Percentiles rank a stretch among this genome's conserved stretches.
Conservation (phyloP, 2,113 vertebrate genomes). For the Mustela nigripes region DNA sequence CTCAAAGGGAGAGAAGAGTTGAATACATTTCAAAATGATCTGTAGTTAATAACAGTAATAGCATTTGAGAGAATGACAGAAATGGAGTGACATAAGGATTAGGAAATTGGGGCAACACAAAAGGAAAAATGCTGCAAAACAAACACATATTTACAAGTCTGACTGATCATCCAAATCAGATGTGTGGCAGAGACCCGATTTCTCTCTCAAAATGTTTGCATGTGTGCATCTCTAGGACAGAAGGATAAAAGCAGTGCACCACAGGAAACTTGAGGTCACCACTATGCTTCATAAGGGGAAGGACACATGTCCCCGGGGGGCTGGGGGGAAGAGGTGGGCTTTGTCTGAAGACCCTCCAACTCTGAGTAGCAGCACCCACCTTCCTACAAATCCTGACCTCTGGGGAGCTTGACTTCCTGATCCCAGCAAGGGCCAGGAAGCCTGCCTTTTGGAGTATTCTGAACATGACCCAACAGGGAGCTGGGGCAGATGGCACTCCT, state of each 20-base stretch:
- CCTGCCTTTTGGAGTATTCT: too few relatives aligned
- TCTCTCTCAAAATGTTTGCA: neutral
- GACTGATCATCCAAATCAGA: neutral
- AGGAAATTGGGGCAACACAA: neutral
- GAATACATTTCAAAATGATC: neutral
- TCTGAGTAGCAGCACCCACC: neutral
- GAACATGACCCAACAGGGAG: neutral
- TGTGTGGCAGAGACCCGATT: neutral
- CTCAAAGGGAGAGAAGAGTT: neutral
- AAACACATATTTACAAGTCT: neutral
- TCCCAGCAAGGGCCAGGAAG: neutral
- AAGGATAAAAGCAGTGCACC: neutral
- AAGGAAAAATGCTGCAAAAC: neutral
- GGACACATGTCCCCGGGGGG: rapidly evolving
- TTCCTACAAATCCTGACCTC: neutral
- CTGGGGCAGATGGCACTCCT: rapidly evolving
- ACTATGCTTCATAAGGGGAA: neutral
- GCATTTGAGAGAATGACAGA: neutral
- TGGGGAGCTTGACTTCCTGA: neutral
- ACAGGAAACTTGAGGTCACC: neutral
- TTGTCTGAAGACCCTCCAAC: neutral
- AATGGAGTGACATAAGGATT: neutral
- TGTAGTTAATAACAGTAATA: neutral
- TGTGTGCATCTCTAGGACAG: neutral
- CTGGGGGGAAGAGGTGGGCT: rapidly evolving